Percentiles rank a stretch among this genome's conserved stretches.
Evolutionary conservation across 2,113 vertebrate species (phyloP).

Genomic region (Perca fluviatilis): DNA sequence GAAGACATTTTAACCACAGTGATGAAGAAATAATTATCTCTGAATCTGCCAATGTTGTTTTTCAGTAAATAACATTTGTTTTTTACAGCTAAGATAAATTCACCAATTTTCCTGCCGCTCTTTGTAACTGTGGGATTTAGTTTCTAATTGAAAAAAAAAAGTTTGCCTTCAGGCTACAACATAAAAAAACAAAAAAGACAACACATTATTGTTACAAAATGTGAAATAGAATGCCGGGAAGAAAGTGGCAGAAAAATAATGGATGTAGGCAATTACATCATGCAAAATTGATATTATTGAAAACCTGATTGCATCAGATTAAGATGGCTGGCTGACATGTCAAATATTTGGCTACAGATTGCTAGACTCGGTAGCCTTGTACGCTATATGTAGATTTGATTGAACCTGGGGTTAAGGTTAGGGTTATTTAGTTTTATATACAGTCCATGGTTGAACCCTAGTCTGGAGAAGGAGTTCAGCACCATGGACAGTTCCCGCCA

Average conservation of each 20-base stretch:
- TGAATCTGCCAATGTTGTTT: slow-evolving; percentile 16
- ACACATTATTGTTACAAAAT: slow-evolving; percentile 14
- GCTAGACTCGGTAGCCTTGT: background rate
- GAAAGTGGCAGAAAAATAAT: slow-evolving; percentile 34
- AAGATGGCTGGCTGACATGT: slow-evolving; percentile 16
- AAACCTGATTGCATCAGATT: slow-evolving; percentile 10
- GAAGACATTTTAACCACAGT: background rate
- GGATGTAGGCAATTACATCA: slow-evolving; percentile 40
- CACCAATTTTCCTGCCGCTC: background rate
- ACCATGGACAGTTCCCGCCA: slow-evolving; percentile 25
- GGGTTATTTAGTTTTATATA: too few relatives aligned
- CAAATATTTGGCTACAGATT: slow-evolving; percentile 18
- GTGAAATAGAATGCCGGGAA: background rate
- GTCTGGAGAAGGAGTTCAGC: slow-evolving; percentile 20
- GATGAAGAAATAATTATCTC: background rate
- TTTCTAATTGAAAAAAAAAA: slow-evolving; percentile 10
- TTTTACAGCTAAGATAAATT: background rate
- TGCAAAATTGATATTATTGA: slow-evolving; percentile 1
- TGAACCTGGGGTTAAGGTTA: background rate
- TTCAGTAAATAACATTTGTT: slow-evolving; percentile 14
- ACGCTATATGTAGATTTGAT: background rate
- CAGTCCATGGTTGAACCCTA: background rate
- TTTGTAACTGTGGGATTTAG: slow-evolving; percentile 7
- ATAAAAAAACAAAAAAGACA: slow-evolving; percentile 28
- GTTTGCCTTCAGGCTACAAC: slow-evolving; percentile 11